Base-by-base conservation (phyloP, 1,140 invertebrate species). In the Drosophila quadrilineata region DNA sequence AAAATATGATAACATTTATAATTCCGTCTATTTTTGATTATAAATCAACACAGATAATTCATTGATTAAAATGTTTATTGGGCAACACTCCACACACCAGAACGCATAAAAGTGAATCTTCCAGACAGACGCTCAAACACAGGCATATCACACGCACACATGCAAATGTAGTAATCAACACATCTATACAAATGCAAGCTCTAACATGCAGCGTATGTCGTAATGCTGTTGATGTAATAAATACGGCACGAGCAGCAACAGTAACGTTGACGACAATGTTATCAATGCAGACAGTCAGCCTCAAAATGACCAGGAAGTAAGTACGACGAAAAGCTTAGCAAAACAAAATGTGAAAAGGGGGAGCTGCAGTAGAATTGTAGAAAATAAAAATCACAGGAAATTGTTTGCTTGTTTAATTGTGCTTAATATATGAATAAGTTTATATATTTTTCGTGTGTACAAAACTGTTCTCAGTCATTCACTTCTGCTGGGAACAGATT, bases 161-260 rank as follows among this genome's bases (percentile, higher is more conserved):
- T 14, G 5, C 31, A 68, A 41, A 67, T 66, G 49, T 29, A 66
- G 40, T 24, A 35, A 45, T 49, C 33, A 48, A 59, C 26, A 56
- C 36, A 74, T 31, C 26, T n/a, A 73, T 66, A 53, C 67, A 71
- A 54, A 52, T 80, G 66, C 41, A 79, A 65, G 36, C 58, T 60
- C 56, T 60, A 69, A 77, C 53, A 70, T 58, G 64, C 53, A 77
- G 58, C 40, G 56, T 57, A 84, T 84, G 68, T 84, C 76, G 76
- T 84, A 82, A 82, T 76, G 59, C 38, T 66, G 73, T 73, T 82
- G 77, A 84, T 82, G 80, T 82, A 84, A 84, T 75, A 76, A 80
- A 68, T 50, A 59, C 36, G 19, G 16, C 53, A 50, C n/a, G n/a
- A n/a, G 28, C 38, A 59, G 10, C 53, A 59, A 38, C 49, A 62